These are phyloP conservation scores for Urosaurus nigricauda DNA, from an alignment of 2,797 vertebrate species.

Conservation along the genomic window DNA sequence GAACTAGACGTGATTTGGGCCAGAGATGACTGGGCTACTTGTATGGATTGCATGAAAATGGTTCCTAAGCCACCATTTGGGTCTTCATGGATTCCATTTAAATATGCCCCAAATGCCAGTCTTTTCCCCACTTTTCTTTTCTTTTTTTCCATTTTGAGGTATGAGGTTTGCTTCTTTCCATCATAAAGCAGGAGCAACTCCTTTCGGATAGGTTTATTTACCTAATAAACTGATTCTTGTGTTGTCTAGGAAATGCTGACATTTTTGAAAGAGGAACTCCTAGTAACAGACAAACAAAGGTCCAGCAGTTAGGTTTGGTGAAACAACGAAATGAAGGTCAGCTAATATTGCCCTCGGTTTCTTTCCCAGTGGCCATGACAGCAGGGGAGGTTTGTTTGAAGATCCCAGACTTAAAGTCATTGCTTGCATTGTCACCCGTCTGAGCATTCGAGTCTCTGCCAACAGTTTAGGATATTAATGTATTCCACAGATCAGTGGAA, in stretches of 20 bases:
- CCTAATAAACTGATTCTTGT: constrained; percentile 85
- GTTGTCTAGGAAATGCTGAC: constrained; percentile 85
- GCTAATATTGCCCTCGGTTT: constrained; percentile 86
- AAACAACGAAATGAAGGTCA: constrained; percentile 95
- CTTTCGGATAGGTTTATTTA: constrained; percentile 85
- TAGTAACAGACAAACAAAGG: constrained; percentile 94
- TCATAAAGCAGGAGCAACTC: constrained; percentile 83
- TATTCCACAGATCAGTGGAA: constrained; percentile 86
- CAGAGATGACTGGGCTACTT: neutral
- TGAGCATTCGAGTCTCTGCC: constrained; percentile 83
- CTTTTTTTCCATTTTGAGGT: neutral
- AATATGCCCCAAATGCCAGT: constrained; percentile 32
- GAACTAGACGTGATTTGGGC: neutral
- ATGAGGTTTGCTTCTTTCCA: constrained; percentile 66
- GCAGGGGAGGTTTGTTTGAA: constrained; percentile 91
- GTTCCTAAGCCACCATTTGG: constrained; percentile 16
- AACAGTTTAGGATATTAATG: constrained; percentile 94
- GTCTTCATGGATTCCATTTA: constrained; percentile 58
- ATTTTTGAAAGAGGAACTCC: constrained; percentile 89
- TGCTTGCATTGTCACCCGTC: constrained; percentile 89
- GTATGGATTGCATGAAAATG: neutral
- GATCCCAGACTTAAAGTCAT: constrained; percentile 96
- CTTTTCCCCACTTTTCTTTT: constrained; percentile 36
- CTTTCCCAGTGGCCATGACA: constrained; percentile 90
- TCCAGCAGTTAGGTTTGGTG: constrained; percentile 92